Base-by-base conservation (phyloP, 1,140 invertebrate species). In the Tetraneura akinire region DNA sequence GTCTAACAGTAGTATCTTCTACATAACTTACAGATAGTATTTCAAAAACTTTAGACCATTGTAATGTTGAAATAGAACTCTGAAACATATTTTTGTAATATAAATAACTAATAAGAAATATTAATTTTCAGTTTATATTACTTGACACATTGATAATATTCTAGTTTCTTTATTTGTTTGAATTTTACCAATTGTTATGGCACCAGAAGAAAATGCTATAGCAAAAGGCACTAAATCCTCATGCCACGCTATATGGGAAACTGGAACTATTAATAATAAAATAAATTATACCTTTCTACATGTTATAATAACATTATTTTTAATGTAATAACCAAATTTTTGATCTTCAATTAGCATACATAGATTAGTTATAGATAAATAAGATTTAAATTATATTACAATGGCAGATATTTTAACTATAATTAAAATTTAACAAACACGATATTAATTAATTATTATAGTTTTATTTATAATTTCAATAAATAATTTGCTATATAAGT, bases 201-300 rank as follows among this genome's bases (percentile, higher is more conserved):
- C 84, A n/a, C 90, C 90, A 86, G 90, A 88, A 81, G 86, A 85
- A 83, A 87, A 90, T 13, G 86, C 89, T 10, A 90, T 86, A 29
- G 87, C 88, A 86, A 89, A 90, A 55, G 86, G 85, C 74, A 86
- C 85, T 18, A 89, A 87, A 83, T 89, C 87, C 81, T 88, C 85
- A 81, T 85, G 86, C 89, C 90, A 91, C 42, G 87, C 87, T 37
- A 90, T 85, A 73, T 86, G 84, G 51, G 86, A 87, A 55, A 90
- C 88, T 80, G 88, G 86, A 37, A 87, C 88, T 89, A 83, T 68
- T 86, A 84, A 70, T 47, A 8, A 4, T 37, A 4, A 37, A 37
- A 4, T 37, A 37, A 37, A 37, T 37, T 37, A n/a, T n/a, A n/a
- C n/a, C n/a, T n/a, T n/a, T n/a, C n/a, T n/a, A n/a, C n/a, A n/a